phyloP scores from a whole-genome alignment of 2,113 vertebrate species.

The Dicrurus megarhynchus region DNA sequence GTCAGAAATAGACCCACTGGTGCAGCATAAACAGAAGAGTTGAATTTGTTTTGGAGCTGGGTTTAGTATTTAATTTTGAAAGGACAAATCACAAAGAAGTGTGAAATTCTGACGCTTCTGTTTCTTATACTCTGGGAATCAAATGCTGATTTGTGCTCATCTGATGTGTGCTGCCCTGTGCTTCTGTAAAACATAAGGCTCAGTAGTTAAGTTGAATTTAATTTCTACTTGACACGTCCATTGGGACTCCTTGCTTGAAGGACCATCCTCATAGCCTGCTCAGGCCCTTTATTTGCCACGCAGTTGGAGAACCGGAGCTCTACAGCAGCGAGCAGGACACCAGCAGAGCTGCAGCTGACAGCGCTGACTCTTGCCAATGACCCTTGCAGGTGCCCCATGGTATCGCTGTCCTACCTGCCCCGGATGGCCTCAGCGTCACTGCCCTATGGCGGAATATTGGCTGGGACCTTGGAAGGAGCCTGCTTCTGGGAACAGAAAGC shows the following conservation, averaged over 20 bases:
- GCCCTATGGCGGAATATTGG: constrained; percentile 87
- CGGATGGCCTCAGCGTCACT: constrained; percentile 81
- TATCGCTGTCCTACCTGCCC: constrained; percentile 88
- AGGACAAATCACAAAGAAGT: neutral
- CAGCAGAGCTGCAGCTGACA: neutral
- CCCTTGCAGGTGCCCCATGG: constrained; percentile 85
- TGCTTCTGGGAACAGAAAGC: constrained; percentile 90
- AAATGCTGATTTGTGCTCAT: rapidly evolving
- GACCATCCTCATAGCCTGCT: neutral
- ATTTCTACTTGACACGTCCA: neutral
- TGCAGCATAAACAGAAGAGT: neutral
- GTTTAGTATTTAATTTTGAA: neutral
- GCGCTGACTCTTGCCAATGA: neutral
- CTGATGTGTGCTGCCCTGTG: neutral
- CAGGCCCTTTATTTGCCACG: neutral
- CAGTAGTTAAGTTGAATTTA: neutral
- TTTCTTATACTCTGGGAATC: neutral
- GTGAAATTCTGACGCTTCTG: neutral
- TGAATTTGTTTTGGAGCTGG: neutral
- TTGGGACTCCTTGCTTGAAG: neutral
- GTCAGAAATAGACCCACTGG: neutral
- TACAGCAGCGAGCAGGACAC: neutral
- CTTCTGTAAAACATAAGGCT: neutral
- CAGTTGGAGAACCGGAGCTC: neutral
- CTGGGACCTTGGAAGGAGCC: constrained; percentile 88